Evolutionary conservation across 2,797 vertebrate species (phyloP).

Genomic region (Lagocephalus sceleratus): DNA sequence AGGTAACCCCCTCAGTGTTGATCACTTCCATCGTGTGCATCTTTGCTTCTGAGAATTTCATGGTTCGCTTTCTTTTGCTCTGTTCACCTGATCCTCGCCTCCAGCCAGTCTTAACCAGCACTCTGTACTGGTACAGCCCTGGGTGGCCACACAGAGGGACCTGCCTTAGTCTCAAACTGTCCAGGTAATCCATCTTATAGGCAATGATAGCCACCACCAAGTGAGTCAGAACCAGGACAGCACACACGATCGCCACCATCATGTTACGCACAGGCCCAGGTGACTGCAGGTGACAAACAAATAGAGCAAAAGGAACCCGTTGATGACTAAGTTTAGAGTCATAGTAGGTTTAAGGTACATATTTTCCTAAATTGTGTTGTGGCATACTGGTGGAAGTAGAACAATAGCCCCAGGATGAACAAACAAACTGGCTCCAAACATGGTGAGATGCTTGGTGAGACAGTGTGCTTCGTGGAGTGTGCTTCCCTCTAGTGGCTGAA

Average conservation of each 20-base stretch:
- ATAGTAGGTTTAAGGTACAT: too few relatives aligned
- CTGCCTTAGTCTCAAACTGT: constrained; percentile 66
- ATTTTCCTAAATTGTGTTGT: constrained; percentile 3
- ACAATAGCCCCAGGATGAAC: constrained; percentile 76
- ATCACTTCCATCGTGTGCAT: neutral
- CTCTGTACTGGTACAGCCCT: constrained; percentile 75
- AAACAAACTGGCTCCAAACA: constrained; percentile 83
- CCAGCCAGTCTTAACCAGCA: constrained; percentile 82
- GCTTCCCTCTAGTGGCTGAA: constrained; percentile 74
- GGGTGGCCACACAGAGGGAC: constrained; percentile 76
- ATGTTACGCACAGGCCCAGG: constrained; percentile 58
- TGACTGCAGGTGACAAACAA: constrained; percentile 48
- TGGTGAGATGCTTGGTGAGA: constrained; percentile 78
- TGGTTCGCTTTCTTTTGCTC: neutral
- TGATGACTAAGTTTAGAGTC: neutral
- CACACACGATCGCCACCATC: constrained; percentile 73
- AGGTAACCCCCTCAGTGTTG: neutral
- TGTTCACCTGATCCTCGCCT: constrained; percentile 73
- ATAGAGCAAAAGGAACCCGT: neutral
- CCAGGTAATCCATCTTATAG: constrained; percentile 80
- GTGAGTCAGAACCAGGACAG: constrained; percentile 71
- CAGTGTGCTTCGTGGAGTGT: constrained; percentile 72
- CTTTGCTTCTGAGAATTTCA: neutral
- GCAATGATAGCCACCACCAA: constrained; percentile 75
- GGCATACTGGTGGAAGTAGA: constrained; percentile 73